Evolutionary conservation across 2,113 vertebrate species (phyloP), one percentile per base, ranked within the genome.

Genomic region (Corythornis vintsioides): DNA sequence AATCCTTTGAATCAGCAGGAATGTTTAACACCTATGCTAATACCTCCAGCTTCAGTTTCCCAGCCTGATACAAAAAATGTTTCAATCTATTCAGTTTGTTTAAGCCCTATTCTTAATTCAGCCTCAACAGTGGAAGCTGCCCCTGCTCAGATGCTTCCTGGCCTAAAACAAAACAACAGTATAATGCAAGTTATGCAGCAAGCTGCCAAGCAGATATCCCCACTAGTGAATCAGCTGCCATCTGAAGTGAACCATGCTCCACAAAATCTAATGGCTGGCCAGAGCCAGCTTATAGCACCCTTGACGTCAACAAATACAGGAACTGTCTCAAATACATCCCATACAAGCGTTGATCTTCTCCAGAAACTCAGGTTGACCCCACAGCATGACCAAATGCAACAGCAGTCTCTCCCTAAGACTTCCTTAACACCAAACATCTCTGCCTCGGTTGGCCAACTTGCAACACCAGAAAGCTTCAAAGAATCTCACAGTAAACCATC

Each of bases 381-480:
- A 13, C 98, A 98, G 76, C 96, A 98, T 55, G 97, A 98, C 85
- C 97, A 98, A 96, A 96, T 96, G 74, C 98, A 96, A 42, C 89
- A 97, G 33, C 97, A 97, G 38, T 91, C 98, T n/a, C 96, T 98
- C 69, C 79, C 97, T 94, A 99, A 98, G 96, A 97, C 98, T 45
- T 83, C 97, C 55, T 82, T 98, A 15, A 98, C 98, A 28, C 97
- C 99, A 33, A 98, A 93, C 88, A 98, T 98, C 94, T 96, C 98
- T 89, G 97, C 98, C 61, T 93, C 97, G 0, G 61, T 96, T 25
- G 97, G 98, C 93, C 96, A 98, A 2, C 97, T 99, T 93, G 98
- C 98, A 86, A 99, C 99, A 3, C 99, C 99, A 45, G 98, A 99
- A 93, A 99, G 98, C 95, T 99, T 99, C 97, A 98, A 97, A 96